Percentiles rank a stretch among this genome's conserved stretches.
phyloP scores from a whole-genome alignment of 1,140 invertebrate genomes.

The Adelges cooleyi region DNA sequence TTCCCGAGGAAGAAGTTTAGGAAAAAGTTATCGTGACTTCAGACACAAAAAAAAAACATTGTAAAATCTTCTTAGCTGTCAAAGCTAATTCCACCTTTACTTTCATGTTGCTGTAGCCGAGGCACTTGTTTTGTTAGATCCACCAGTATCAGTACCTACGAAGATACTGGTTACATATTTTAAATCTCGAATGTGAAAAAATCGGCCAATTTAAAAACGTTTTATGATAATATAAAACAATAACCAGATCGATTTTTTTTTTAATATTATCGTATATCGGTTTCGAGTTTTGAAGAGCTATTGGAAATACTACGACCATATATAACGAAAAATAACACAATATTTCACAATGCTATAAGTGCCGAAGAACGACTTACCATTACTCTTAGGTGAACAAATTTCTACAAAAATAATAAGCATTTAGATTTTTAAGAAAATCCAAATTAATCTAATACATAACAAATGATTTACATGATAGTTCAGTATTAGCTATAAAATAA shows the following conservation, averaged over 20 bases:
- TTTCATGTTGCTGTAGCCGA: neutral
- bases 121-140: neutral
- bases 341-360: neutral
- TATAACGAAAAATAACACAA: neutral
- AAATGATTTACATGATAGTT: too few relatives aligned
- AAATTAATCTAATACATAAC: too few relatives aligned
- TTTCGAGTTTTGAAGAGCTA: neutral
- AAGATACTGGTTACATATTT: neutral
- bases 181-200: neutral
- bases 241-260: neutral
- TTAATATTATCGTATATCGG: neutral
- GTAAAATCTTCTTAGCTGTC: too few relatives aligned
- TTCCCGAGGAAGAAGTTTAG: too few relatives aligned
- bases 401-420: neutral
- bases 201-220: neutral
- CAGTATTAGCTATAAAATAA: too few relatives aligned
- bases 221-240: neutral
- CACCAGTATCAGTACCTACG: neutral
- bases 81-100: too few relatives aligned
- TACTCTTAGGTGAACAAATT: neutral
- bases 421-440: too few relatives aligned
- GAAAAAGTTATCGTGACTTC: too few relatives aligned
- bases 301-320: neutral
- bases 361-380: constrained; percentile 4
- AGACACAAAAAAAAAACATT: too few relatives aligned